phyloP scores from a whole-genome alignment of 1,140 invertebrate species.

The Drosophila melanica region DNA sequence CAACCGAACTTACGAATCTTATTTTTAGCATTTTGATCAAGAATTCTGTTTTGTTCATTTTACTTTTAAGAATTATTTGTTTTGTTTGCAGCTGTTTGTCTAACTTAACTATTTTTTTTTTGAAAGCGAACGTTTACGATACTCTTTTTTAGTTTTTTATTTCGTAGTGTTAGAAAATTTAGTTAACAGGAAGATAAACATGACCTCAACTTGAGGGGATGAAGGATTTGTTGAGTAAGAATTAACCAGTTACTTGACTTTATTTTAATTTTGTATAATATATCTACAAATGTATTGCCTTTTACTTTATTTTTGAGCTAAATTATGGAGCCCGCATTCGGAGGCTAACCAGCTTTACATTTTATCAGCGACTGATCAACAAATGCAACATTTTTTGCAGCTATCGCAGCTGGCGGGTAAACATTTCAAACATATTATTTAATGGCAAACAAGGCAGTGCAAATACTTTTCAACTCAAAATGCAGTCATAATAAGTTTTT shows the following conservation, averaged over 20 bases:
- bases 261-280: too few relatives aligned
- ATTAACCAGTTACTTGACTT: too few relatives aligned
- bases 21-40: conserved; percentile 19
- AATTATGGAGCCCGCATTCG: background rate
- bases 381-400: conserved; percentile 6
- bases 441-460: conserved; percentile 29
- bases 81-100: conserved; percentile 15
- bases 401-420: conserved; percentile 13
- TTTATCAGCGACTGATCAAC: conserved; percentile 15
- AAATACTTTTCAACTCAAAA: conserved; percentile 18
- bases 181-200: conserved; percentile 3
- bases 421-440: conserved; percentile 53
- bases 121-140: conserved; percentile 3
- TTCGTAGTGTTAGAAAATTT: background rate
- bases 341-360: background rate
- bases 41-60: background rate
- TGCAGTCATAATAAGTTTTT: conserved; percentile 40
- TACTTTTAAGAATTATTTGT: conserved; percentile 3
- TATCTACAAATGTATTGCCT: background rate
- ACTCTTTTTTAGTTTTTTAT: background rate
- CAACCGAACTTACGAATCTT: conserved; percentile 18
- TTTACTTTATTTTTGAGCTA: background rate
- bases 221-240: too few relatives aligned
- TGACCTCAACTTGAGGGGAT: background rate
- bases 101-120: background rate